Evolutionary conservation across 2,888 invertebrate species (phyloP).

Genomic region (Epistrophe eligans): DNA sequence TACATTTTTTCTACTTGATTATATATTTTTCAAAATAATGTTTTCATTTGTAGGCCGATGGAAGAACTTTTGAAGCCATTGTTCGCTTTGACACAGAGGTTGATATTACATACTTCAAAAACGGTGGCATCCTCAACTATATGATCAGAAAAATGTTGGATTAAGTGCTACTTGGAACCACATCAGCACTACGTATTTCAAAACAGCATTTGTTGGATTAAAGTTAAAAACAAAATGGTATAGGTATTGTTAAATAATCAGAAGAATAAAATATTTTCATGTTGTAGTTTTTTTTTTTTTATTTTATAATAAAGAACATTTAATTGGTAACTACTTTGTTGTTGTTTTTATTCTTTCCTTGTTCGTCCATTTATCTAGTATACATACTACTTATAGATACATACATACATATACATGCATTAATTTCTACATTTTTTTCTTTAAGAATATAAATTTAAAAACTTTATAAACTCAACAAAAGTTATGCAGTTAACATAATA

Average conservation of each 20-base stretch:
- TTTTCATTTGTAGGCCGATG: constrained; percentile 85
- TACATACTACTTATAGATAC: constrained; percentile 30
- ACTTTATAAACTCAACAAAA: constrained; percentile 59
- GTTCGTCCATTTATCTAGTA: constrained; percentile 46
- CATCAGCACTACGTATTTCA: not conserved
- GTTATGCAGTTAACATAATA: constrained; percentile 47
- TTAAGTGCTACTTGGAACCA: constrained; percentile 69
- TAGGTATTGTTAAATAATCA: constrained; percentile 43
- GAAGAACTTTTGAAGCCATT: constrained; percentile 89
- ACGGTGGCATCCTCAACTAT: constrained; percentile 98
- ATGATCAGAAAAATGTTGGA: constrained; percentile 95
- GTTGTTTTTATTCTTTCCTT: constrained; percentile 23
- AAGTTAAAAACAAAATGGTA: constrained; percentile 31
- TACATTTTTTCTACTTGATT: too few relatives aligned
- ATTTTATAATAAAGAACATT: constrained; percentile 57
- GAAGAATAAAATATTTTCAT: constrained; percentile 31
- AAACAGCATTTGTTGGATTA: constrained; percentile 51
- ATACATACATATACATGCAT: constrained; percentile 1
- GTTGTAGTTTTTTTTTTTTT: constrained; percentile 35
- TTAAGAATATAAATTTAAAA: constrained; percentile 43
- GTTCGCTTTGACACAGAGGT: constrained; percentile 98
- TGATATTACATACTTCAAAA: constrained; percentile 94
- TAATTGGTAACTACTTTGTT: constrained; percentile 45
- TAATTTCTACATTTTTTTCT: constrained; percentile 12
- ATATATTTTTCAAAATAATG: not conserved